Evolutionary conservation across 2,888 invertebrate genomes (phyloP), one percentile per base, ranked within the genome.

Genomic region (Petrophora chlorosata): DNA sequence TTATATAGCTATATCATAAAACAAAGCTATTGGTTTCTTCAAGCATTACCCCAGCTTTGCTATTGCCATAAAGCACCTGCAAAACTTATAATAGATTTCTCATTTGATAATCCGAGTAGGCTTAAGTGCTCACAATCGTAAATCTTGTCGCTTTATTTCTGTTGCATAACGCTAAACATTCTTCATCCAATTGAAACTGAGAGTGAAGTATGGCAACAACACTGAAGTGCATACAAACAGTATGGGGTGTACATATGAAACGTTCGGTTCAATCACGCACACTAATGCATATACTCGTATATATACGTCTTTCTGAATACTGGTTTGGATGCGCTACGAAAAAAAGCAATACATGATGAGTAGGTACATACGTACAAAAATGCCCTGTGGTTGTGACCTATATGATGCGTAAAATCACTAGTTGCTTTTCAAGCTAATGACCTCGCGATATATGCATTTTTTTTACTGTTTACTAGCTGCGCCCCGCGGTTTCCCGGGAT

Each of bases 121-220:
- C 49, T 19, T 43, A 50, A 50, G 39, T 29, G 38, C 29, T 50
- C 15, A 25, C 17, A 44, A 39, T 50, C 39, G 43, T 50, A 39
- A 35, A 44, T 50, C 49, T 39, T 44, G 43, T 44, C 49, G 39
- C 43, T 28, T 50, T 50, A 50, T 50, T 43, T 43, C 33, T 12
- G 33, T 50, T 50, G 49, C 43, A 44, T 40, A 50, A 50, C 29
- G 29, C 16, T 19, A 15, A 30, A 38, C 43, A 49, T 49, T 25
- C 28, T 44, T 43, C 28, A 43, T 39, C 15, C 10, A 40, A 39
- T 50, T 44, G 49, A 50, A 50, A 50, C 39, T 13, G 43, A 50
- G 49, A 50, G 49, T 50, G 15, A 49, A 23, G 5, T 33, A 15
- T 10, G 30, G 32, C 17, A 48, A 42, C 41, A 40, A 16, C 13